These are phyloP conservation scores for Neodiprion fabricii DNA, from an alignment of 1,140 invertebrate species.

Conservation along the genomic window DNA sequence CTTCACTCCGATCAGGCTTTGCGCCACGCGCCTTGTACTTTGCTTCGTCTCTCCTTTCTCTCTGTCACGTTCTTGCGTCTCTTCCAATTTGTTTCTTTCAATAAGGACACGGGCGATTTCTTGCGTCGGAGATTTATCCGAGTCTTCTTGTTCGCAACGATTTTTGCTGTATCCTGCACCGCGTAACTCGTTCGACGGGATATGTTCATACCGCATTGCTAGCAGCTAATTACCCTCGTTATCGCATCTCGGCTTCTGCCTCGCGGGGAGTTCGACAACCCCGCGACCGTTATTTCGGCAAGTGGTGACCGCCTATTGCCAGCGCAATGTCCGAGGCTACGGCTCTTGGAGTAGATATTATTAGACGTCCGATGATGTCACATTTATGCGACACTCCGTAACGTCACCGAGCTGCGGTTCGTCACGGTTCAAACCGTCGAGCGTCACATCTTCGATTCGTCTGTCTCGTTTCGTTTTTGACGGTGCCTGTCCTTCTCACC, in stretches of 20 bases:
- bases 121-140: not conserved
- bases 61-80: not conserved
- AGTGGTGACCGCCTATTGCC: not conserved
- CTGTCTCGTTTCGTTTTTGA: too few relatives aligned
- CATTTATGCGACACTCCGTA: not conserved
- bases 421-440: too few relatives aligned
- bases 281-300: not conserved
- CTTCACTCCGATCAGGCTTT: not conserved
- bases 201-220: not conserved
- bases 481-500: too few relatives aligned
- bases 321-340: not conserved
- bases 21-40: not conserved
- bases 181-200: not conserved
- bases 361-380: not conserved
- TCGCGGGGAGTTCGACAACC: not conserved
- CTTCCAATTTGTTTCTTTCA: too few relatives aligned
- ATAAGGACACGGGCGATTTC: not conserved
- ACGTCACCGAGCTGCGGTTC: not conserved
- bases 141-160: not conserved
- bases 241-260: not conserved
- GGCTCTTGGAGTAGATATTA: not conserved
- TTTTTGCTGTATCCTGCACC: not conserved
- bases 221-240: too few relatives aligned
- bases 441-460: too few relatives aligned
- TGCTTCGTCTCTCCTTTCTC: not conserved